A percentile compares a stretch with the other conserved stretches of the same genome.
phyloP scores from a whole-genome alignment of 2,888 invertebrate species.

The Erebia epiphron region DNA sequence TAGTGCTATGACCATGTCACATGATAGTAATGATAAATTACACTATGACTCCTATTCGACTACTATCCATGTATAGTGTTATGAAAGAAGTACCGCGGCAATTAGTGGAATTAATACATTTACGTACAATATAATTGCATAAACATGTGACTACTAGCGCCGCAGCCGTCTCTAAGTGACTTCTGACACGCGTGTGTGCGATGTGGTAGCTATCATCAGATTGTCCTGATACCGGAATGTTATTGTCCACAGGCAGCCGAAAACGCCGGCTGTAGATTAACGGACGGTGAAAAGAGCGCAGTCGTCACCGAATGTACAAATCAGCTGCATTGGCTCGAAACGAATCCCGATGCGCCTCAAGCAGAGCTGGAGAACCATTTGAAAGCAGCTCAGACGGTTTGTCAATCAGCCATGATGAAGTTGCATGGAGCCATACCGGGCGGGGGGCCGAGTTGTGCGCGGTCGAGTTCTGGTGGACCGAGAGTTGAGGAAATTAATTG shows the following conservation, averaged over 20 bases:
- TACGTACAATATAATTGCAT: too few relatives aligned
- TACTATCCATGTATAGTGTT: too few relatives aligned
- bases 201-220: too few relatives aligned
- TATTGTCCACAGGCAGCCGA: constrained; percentile 80
- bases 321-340: constrained; percentile 91
- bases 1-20: too few relatives aligned
- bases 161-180: too few relatives aligned
- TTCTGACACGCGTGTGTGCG: too few relatives aligned
- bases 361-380: constrained; percentile 90
- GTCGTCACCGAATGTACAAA: constrained; percentile 87
- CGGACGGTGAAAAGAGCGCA: constrained; percentile 86
- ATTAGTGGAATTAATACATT: too few relatives aligned
- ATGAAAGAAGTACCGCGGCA: too few relatives aligned
- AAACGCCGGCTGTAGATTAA: constrained; percentile 86
- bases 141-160: too few relatives aligned
- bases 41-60: too few relatives aligned
- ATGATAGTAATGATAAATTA: too few relatives aligned
- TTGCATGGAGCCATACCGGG: constrained; percentile 85
- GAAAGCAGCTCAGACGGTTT: constrained; percentile 88
- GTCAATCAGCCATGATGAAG: constrained; percentile 92
- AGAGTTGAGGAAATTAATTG: constrained; percentile 75
- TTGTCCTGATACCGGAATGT: background rate
- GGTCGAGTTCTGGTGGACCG: constrained; percentile 76
- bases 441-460: constrained; percentile 57
- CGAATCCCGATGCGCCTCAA: constrained; percentile 89